Evolutionary conservation across 2,797 vertebrate genomes (phyloP).

Genomic region (Chloroceryle inda): DNA sequence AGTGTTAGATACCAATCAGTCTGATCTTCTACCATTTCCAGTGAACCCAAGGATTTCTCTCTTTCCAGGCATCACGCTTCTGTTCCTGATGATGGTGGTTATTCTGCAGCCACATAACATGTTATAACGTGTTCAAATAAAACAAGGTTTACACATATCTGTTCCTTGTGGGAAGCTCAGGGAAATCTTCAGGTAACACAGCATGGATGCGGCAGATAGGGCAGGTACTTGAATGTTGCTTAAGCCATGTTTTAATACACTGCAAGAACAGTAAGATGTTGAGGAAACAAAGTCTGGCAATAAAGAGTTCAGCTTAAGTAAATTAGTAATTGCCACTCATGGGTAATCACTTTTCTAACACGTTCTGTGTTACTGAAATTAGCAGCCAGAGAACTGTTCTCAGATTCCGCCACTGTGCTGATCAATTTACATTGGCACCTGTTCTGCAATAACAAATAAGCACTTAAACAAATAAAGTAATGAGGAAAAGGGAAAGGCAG

Average conservation of each 20-base stretch:
- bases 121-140: neutral
- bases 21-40: accelerated
- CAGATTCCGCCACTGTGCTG: accelerated
- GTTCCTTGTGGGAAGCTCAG: slow-evolving; percentile 77
- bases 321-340: accelerated
- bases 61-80: neutral
- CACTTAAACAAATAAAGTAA: neutral
- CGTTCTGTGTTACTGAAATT: accelerated
- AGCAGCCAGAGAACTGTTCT: neutral
- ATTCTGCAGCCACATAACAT: neutral
- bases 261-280: slow-evolving; percentile 64
- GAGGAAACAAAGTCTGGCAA: neutral
- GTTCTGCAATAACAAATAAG: neutral
- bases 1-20: neutral
- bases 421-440: neutral
- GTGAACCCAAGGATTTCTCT: accelerated
- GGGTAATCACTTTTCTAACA: neutral
- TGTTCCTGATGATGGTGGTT: neutral
- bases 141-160: slow-evolving; percentile 35
- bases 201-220: slow-evolving; percentile 87
- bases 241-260: slow-evolving; percentile 91
- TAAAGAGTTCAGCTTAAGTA: neutral
- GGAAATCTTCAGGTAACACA: slow-evolving; percentile 86
- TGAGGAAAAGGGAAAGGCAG: neutral
- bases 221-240: slow-evolving; percentile 88